These are phyloP conservation scores for Ceratitis capitata DNA, from an alignment of 1,140 invertebrate species.

Conservation along the genomic window DNA sequence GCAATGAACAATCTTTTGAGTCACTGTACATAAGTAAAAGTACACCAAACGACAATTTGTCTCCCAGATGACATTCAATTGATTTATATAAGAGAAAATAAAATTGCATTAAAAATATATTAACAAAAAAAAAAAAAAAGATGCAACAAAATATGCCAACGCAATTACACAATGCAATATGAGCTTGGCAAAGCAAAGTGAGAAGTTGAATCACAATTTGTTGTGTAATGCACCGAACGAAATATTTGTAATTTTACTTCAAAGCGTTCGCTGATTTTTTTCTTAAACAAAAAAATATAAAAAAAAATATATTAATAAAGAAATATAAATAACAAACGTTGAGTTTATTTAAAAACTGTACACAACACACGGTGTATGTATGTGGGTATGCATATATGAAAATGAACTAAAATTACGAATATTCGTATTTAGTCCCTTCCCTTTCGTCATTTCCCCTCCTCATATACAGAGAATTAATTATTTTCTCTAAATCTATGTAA, in stretches of 20 bases:
- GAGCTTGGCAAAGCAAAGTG: neutral
- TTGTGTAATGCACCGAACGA: neutral
- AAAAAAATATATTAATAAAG: neutral
- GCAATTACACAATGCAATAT: constrained; percentile 27
- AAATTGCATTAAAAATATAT: neutral
- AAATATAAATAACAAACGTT: neutral
- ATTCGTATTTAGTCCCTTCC: no score
- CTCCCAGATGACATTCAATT: constrained; percentile 28
- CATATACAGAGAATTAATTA: neutral
- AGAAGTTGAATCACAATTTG: neutral
- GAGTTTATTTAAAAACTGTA: no score
- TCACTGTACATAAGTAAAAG: neutral
- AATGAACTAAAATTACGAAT: no score
- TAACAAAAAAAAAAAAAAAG: neutral
- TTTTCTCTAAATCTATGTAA: neutral
- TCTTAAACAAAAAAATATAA: neutral
- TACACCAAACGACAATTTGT: neutral
- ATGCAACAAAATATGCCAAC: neutral
- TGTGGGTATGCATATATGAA: no score
- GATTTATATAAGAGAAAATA: neutral
- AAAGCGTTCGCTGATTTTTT: constrained; percentile 2
- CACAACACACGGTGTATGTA: no score
- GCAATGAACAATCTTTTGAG: no score
- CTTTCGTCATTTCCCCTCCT: neutral
- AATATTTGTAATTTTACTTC: neutral